Evolutionary conservation across 2,113 vertebrate genomes (phyloP).

Genomic region (Datnioides undecimradiatus): DNA sequence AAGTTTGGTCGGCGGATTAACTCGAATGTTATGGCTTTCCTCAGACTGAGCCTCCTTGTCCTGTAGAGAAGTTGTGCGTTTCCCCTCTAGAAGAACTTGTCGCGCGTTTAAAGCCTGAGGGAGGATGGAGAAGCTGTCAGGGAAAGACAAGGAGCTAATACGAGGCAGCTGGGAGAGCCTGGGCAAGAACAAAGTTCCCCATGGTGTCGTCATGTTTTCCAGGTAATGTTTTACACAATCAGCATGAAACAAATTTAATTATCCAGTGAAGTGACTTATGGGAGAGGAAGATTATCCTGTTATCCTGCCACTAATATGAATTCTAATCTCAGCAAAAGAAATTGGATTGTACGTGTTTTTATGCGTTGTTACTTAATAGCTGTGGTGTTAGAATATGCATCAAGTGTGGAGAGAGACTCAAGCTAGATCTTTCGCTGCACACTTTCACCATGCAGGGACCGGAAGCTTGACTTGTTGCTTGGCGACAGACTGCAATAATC

Average conservation of each 20-base stretch:
- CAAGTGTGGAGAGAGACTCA: constrained; percentile 41
- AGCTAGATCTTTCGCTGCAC: constrained; percentile 43
- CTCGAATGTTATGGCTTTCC: constrained; percentile 56
- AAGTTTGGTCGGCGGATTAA: constrained; percentile 64
- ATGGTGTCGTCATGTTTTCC: constrained; percentile 92
- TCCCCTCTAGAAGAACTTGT: constrained; percentile 55
- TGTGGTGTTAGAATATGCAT: constrained; percentile 39
- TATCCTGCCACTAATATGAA: neutral
- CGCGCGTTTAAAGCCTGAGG: constrained; percentile 42
- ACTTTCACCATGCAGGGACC: constrained; percentile 65
- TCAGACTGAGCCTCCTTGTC: constrained; percentile 54
- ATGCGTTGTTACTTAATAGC: constrained; percentile 29
- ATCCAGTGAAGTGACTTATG: constrained; percentile 5
- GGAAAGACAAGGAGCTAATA: constrained; percentile 90
- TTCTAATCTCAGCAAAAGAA: neutral
- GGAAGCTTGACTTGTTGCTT: constrained; percentile 86
- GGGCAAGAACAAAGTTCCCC: constrained; percentile 90
- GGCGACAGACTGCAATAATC: constrained; percentile 83
- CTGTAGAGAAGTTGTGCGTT: constrained; percentile 63
- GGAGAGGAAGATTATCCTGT: constrained; percentile 12
- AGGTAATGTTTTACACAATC: constrained; percentile 82
- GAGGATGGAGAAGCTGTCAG: constrained; percentile 84
- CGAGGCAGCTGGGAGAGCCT: constrained; percentile 92
- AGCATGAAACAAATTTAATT: neutral
- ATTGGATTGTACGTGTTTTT: constrained; percentile 2